Base-by-base conservation (phyloP, 2,113 vertebrate genomes). In the Platanista minor region DNA sequence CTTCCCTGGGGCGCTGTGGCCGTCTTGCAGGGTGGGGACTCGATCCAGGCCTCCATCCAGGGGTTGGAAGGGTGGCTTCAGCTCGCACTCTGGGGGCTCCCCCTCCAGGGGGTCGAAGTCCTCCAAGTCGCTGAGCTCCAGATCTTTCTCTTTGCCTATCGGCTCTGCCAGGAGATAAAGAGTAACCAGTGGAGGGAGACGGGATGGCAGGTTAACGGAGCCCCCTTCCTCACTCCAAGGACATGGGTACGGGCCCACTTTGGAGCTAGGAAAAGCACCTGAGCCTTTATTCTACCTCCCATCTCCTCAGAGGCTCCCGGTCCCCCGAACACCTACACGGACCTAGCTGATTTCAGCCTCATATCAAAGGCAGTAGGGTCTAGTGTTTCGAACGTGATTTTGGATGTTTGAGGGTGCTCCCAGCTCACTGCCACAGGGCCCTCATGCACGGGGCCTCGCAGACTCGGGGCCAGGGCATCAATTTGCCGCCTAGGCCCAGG, bases 101-200 rank as follows among this genome's bases (percentile, higher is more conserved):
- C 99, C 99, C 97, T 99, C 99, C 36, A 99, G 99, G 4, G 99
- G 98, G 94, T 99, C 99, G 81, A 99, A 99, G 92, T 99, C 99
- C 27, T 99, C 99, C 98, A 99, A 90, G 97, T 99, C 99, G 96
- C 99, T 99, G 84, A 99, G 98, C 98, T 99, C 99, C 36, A 99
- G 99, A 39, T 99, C 99, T 97, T 99, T 99, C 96, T 99, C 98
- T 95, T 99, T 99, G 98, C 98, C 98, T n/a, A 66, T 13, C 2
- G 97, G 31, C 98, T 99, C 99, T 99, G 98, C 77, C n/a, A 72
- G 72, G 66, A 31, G 33, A 84, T 86, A 95, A n/a, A 33, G 66
- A 6, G 41, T 43, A 90, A 80, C 36, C 90, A 81, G 89, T 72
- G 92, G 89, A 92, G 78, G 91, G 85, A 96, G 82, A 96, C 15